These are phyloP conservation scores for Macrosteles quadrilineatus DNA, from an alignment of 1,140 invertebrate species.

Conservation along the genomic window DNA sequence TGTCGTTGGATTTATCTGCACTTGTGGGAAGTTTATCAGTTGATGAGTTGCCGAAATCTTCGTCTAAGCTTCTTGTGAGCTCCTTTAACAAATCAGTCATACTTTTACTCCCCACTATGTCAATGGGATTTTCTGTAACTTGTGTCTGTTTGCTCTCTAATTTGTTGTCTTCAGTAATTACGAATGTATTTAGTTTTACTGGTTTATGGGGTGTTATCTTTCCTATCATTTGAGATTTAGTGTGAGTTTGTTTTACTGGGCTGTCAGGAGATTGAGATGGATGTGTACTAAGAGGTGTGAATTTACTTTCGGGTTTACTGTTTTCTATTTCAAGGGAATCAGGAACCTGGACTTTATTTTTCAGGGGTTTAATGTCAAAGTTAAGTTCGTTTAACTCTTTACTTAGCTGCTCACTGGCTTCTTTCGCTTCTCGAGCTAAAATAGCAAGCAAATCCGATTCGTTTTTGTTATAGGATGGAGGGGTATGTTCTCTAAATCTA, in stretches of 20 bases:
- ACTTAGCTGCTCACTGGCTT: constrained; percentile 37
- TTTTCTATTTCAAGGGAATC: no score
- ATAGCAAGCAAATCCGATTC: constrained; percentile 34
- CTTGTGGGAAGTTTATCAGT: background rate
- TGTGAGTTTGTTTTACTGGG: no score
- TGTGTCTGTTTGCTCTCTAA: constrained; percentile 4
- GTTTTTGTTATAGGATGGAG: constrained; percentile 26
- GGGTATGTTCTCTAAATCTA: background rate
- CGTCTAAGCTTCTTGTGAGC: constrained; percentile 38
- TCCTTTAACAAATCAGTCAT: constrained; percentile 39
- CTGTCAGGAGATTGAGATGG: no score
- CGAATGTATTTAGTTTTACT: constrained; percentile 28
- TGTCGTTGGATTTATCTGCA: background rate
- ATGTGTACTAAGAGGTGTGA: no score
- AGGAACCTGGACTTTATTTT: no score
- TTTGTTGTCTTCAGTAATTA: constrained; percentile 26
- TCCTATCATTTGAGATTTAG: constrained; percentile 18
- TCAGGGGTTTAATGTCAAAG: background rate
- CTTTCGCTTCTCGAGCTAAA: constrained; percentile 37
- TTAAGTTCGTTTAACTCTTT: constrained; percentile 36
- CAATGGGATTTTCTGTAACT: background rate
- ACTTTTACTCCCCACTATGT: constrained; percentile 27
- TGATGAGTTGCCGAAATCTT: constrained; percentile 36
- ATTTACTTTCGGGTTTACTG: no score
- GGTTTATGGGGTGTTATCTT: constrained; percentile 31